Conservation (phyloP, 2,888 invertebrate genomes). For the Oasisia sp. region DNA sequence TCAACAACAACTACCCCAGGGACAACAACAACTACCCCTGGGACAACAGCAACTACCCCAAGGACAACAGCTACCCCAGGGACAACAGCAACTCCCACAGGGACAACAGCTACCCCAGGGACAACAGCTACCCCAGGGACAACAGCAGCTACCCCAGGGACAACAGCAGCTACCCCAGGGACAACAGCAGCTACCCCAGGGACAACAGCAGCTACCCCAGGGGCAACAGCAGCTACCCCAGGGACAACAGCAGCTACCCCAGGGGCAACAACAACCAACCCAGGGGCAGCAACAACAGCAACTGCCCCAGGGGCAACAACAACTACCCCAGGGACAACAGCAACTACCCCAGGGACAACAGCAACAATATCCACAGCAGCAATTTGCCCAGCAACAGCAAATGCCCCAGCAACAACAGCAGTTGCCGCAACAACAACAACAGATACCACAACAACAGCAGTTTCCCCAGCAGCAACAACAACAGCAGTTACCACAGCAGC, state of each 20-base stretch:
- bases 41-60: constrained; percentile 8
- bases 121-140: background rate
- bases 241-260: background rate
- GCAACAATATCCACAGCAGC: background rate
- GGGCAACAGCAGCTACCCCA: background rate
- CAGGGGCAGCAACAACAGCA: background rate
- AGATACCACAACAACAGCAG: background rate
- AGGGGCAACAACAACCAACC: background rate
- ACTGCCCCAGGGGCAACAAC: background rate
- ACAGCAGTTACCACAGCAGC: background rate
- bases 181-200: background rate
- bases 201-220: background rate
- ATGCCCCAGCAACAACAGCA: background rate
- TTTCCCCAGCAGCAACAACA: background rate
- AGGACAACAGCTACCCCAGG: background rate
- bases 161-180: background rate
- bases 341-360: background rate
- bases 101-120: background rate
- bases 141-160: background rate
- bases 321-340: background rate
- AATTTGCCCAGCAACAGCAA: background rate
- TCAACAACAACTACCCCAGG: background rate
- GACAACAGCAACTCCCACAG: background rate
- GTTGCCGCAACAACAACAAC: background rate
- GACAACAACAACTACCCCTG: background rate